phyloP scores from a whole-genome alignment of 2,797 vertebrate species.

The Nothura maculosa region DNA sequence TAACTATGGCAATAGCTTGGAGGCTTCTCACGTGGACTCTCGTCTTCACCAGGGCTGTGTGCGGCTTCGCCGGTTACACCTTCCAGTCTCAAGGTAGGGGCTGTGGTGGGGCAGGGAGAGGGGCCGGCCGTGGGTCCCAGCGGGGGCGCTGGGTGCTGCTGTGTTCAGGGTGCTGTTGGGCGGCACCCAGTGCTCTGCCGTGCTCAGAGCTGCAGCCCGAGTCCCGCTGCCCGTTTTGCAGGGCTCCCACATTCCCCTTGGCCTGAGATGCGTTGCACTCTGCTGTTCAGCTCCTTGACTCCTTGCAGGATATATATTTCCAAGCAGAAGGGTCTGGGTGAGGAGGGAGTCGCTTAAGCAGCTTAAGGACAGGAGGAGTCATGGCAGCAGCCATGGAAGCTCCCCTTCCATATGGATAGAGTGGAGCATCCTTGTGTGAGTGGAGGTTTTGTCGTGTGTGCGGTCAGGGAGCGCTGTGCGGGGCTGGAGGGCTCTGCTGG shows the following conservation, averaged over 20 bases:
- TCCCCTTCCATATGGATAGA: background rate
- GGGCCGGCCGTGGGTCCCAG: background rate
- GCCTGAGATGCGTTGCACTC: background rate
- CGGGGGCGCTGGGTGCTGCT: background rate
- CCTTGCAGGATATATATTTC: background rate
- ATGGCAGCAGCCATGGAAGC: background rate
- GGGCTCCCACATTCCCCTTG: background rate
- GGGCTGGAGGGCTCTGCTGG: background rate
- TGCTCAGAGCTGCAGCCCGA: background rate
- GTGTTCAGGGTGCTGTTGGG: background rate
- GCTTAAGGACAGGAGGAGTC: background rate
- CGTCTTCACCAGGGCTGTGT: slow-evolving; percentile 83
- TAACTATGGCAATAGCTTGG: slow-evolving; percentile 93
- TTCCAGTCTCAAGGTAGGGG: slow-evolving; percentile 91
- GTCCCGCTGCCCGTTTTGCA: background rate
- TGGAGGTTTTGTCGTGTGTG: background rate
- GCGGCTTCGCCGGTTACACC: slow-evolving; percentile 79
- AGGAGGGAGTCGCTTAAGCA: fast-evolving
- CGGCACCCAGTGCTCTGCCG: background rate
- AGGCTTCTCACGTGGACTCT: slow-evolving; percentile 90
- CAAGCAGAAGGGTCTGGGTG: background rate
- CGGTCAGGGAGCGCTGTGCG: background rate
- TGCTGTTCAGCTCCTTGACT: fast-evolving
- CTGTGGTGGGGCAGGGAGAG: fast-evolving
- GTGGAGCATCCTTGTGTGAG: background rate